Base-by-base conservation (phyloP, 2,113 vertebrate species). In the Opisthocomus hoazin region DNA sequence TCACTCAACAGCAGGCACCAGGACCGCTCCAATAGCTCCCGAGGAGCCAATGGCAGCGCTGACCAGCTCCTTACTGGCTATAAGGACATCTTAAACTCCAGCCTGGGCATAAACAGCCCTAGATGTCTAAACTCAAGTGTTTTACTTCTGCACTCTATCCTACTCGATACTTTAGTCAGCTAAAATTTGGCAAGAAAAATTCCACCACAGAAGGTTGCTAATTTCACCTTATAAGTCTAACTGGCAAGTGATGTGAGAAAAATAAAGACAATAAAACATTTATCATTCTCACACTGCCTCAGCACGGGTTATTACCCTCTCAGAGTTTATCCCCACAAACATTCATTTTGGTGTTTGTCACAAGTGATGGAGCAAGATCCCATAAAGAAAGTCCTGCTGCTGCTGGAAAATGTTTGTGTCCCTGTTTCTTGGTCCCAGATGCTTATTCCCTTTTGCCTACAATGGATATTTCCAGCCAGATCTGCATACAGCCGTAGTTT, bases 251-350 rank as follows among this genome's bases (percentile, higher is more conserved):
- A 95, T 84, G 87, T 91, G 87, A 95, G 89, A 92, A 95, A 95
- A 95, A 96, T 75, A 95, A 92, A 95, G 93, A 96, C 61, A 89
- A 93, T 95, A 93, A 91, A 97, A 84, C 96, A 97, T 95, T 94
- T 71, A 84, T 94, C 89, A 94, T 96, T 81, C 73, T 95, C 73
- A 87, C 53, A 53, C 34, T 71, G 80, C 51, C 69, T 94, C 91
- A 94, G 69, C 87, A 96, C 0, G 53, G 84, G 89, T 95, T 97
- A 97, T 95, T 95, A 94, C 84, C 91, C 48, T 94, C 60, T 84
- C 73, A 56, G 84, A 91, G 81, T 92, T 91, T 91, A 93, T 87
- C 87, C 87, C 87, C 69, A 94, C 94, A 92, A 95, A 94, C 76
- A 92, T 95, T 95, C 89, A 92, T 71, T 95, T 87, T 82, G 80